Percentiles rank a stretch among this genome's conserved stretches.
Conservation (phyloP, 2,797 vertebrate genomes). For the Peromyscus melanophrys region DNA sequence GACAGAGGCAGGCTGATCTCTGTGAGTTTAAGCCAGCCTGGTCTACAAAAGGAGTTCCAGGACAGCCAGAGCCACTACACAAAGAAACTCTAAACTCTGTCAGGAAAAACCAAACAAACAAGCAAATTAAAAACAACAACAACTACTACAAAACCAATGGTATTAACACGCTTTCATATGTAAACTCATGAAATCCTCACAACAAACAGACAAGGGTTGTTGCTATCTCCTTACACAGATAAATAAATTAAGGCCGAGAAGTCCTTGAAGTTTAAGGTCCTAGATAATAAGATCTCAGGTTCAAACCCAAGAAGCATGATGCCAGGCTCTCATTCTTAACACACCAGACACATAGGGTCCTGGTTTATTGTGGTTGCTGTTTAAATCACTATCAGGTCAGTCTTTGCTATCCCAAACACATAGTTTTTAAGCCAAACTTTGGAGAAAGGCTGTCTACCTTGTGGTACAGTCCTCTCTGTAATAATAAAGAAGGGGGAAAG, state of each 20-base stretch:
- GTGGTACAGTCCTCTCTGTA: background rate
- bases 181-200: background rate
- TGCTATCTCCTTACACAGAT: background rate
- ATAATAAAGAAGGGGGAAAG: background rate
- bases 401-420: slow-evolving; percentile 32
- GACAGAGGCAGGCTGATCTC: background rate
- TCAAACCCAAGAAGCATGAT: background rate
- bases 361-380: background rate
- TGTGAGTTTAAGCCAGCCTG: background rate
- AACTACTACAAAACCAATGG: background rate
- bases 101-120: background rate
- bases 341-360: background rate
- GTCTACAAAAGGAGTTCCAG: background rate
- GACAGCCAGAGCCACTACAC: background rate
- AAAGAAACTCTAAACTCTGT: background rate
- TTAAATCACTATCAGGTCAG: background rate
- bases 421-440: background rate
- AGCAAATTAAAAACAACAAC: background rate
- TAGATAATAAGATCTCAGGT: background rate
- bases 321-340: background rate
- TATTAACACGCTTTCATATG: background rate
- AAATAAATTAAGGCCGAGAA: slow-evolving; percentile 15
- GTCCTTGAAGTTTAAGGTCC: background rate
- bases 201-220: background rate
- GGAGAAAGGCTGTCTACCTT: background rate